Percentiles rank a stretch among this genome's conserved stretches.
Conservation (phyloP, 2,888 invertebrate species). For the Troglohyphantes excavatus region DNA sequence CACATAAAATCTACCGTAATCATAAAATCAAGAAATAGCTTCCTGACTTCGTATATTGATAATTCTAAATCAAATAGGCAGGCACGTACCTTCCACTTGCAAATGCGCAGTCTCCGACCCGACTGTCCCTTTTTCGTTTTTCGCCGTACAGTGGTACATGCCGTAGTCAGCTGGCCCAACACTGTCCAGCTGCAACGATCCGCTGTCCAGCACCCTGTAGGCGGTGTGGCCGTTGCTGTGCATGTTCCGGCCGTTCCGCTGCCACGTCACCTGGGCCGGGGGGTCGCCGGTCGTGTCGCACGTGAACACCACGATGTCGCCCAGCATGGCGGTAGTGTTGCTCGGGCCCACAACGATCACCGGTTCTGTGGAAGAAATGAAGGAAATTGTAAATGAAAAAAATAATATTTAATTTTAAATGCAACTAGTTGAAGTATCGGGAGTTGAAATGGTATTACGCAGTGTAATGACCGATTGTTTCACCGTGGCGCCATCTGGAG, state of each 20-base stretch:
- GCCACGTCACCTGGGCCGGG: conserved; percentile 77
- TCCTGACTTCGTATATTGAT: too few relatives aligned
- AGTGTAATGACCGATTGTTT: too few relatives aligned
- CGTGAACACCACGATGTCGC: conserved; percentile 78
- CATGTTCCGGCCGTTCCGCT: conserved; percentile 76
- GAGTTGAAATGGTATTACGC: too few relatives aligned
- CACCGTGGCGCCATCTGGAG: too few relatives aligned
- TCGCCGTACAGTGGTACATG: conserved; percentile 79
- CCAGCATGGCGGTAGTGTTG: conserved; percentile 78
- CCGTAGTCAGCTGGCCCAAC: conserved; percentile 79
- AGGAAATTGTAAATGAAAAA: too few relatives aligned
- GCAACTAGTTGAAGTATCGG: too few relatives aligned
- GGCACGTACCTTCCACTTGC: conserved; percentile 79
- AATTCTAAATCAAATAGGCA: too few relatives aligned
- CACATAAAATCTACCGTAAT: too few relatives aligned
- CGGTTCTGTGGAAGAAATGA: conserved; percentile 67
- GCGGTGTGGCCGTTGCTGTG: conserved; percentile 71
- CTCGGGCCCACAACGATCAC: conserved; percentile 75
- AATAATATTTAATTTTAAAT: too few relatives aligned
- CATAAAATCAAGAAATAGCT: too few relatives aligned
- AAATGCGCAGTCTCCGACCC: conserved; percentile 78
- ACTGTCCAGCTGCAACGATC: conserved; percentile 77
- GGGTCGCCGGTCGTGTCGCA: conserved; percentile 78
- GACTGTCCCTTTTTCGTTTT: conserved; percentile 77
- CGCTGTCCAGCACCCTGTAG: conserved; percentile 75